Base-by-base conservation (phyloP, 2,888 invertebrate genomes). In the Therioaphis trifolii region DNA sequence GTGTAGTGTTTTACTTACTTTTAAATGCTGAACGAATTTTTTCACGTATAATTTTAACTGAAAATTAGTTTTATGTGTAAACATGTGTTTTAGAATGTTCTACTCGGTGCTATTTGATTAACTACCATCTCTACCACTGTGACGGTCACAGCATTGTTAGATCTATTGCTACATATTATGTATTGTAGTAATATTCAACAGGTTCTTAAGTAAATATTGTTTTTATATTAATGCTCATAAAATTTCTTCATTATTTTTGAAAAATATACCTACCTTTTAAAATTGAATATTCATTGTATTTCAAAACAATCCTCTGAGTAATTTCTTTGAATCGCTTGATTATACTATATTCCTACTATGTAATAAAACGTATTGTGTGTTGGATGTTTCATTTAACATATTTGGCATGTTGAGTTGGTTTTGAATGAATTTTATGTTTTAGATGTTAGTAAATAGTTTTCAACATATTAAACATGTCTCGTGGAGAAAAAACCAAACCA, bases 401-500 rank as follows among this genome's bases (percentile, higher is more conserved):
- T 35, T 58, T n/a, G n/a, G n/a, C n/a, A n/a, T n/a, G n/a, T n/a
- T n/a, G n/a, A 58, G 4, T 11, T 58, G 9, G 7, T n/a, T 9
- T 29, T 21, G 14, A n/a, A n/a, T 21, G 0, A 29, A 63, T 1
- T 29, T 21, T 46, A 1, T 69, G 69, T 79, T 79, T 55, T 27
- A 69, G 68, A 79, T 69, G 68, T 78, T 79, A 68, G 69, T 27
- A 69, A 79, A 27, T 14, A 15, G 21, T 55, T n/a, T 40, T 55
- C 68, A 69, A 79, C 78, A 69, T 4, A 68, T 24, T 43, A 69
- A 69, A 43, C 52, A 79, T 79, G 78, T 79, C 78, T 52, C 78
- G 78, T 0, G 78, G 78, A 79, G 78, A 79, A 79, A 79, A 79
- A 55, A 55, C 52, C 68, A 79, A 79, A n/a, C 68, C 68, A 43